Percentiles rank a stretch among this genome's conserved stretches.
Conservation (phyloP, 2,113 vertebrate species). For the Epinephelus cyanopodus region DNA sequence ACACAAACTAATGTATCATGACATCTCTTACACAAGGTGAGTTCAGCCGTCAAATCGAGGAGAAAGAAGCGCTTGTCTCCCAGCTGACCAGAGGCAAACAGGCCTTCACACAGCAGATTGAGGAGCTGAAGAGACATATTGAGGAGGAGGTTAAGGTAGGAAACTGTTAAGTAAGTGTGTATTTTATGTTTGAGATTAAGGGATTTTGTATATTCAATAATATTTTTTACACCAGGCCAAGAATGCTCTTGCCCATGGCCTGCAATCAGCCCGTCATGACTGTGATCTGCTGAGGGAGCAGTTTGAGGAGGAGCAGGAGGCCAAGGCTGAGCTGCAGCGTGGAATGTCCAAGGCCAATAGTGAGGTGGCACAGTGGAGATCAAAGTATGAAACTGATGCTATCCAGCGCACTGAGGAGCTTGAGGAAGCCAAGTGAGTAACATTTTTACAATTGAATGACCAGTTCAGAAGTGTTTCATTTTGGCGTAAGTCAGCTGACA, state of each 20-base stretch:
- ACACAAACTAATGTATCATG: not conserved
- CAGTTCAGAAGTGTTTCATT: not conserved
- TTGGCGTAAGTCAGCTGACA: too few relatives aligned
- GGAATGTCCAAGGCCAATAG: conserved; percentile 83
- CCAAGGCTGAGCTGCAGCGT: conserved; percentile 81
- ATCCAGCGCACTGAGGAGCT: conserved; percentile 90
- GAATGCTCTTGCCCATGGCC: conserved; percentile 78
- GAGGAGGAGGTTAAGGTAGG: conserved; percentile 80
- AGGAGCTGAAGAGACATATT: conserved; percentile 74
- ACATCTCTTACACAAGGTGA: conserved; percentile 74
- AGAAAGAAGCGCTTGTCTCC: conserved; percentile 89
- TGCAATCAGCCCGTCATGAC: conserved; percentile 84
- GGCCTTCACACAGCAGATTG: conserved; percentile 83
- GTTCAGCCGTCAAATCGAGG: conserved; percentile 87
- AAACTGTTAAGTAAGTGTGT: not conserved
- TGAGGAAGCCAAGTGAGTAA: conserved; percentile 87
- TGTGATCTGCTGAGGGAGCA: conserved; percentile 84
- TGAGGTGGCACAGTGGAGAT: conserved; percentile 88
- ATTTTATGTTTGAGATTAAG: not conserved
- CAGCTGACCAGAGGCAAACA: conserved; percentile 84
- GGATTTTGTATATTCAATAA: conserved; percentile 2
- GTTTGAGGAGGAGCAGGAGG: conserved; percentile 84
- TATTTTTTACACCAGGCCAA: conserved; percentile 65
- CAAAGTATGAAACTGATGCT: conserved; percentile 89
- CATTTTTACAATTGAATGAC: not conserved